These are phyloP conservation scores for Trichechus manatus DNA, from an alignment of 2,113 vertebrate genomes.

Conservation along the genomic window DNA sequence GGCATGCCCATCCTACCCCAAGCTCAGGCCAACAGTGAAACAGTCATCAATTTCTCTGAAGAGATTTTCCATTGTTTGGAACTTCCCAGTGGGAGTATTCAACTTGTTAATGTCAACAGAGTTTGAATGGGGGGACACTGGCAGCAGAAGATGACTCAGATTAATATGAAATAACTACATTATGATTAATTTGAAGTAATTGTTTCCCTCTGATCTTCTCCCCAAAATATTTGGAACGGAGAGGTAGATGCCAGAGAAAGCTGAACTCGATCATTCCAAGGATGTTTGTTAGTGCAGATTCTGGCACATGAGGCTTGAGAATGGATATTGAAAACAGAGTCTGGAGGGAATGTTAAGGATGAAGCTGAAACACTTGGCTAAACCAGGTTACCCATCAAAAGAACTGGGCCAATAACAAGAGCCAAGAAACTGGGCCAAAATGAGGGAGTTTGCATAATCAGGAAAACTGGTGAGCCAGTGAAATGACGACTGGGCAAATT, in stretches of 20 bases:
- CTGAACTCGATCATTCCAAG: neutral
- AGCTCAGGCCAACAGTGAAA: slow-evolving; percentile 63
- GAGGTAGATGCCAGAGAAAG: neutral
- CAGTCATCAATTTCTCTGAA: slow-evolving; percentile 63
- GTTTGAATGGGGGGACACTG: neutral
- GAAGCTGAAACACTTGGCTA: neutral
- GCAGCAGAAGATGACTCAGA: neutral
- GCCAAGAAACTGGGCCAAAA: neutral
- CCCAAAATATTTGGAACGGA: neutral
- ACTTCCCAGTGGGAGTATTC: slow-evolving; percentile 10
- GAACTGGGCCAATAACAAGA: neutral
- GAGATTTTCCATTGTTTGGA: slow-evolving; percentile 68
- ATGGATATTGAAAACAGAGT: neutral
- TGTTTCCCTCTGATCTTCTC: neutral
- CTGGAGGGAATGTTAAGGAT: neutral
- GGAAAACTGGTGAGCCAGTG: neutral
- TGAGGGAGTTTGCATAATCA: neutral
- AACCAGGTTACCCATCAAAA: neutral
- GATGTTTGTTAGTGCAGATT: neutral
- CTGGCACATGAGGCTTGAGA: neutral
- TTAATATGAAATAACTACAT: neutral
- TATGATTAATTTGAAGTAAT: neutral
- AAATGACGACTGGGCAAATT: neutral
- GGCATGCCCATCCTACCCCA: slow-evolving; percentile 59
- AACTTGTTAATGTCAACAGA: slow-evolving; percentile 47